phyloP scores from a whole-genome alignment of 2,113 vertebrate genomes.

The Larimichthys crocea region DNA sequence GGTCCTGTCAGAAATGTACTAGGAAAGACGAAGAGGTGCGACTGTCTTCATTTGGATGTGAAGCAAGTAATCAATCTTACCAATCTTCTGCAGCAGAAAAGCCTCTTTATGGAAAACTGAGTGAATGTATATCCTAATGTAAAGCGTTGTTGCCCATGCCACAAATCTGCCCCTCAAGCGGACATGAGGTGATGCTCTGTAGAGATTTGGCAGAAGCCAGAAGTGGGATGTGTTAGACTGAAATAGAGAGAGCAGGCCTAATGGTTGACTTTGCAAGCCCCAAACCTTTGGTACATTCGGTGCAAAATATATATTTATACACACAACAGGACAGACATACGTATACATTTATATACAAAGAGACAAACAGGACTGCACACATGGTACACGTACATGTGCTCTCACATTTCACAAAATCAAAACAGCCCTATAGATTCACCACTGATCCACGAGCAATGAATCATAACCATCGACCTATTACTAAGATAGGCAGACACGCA shows the following conservation, averaged over 20 bases:
- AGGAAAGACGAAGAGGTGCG: constrained; percentile 44
- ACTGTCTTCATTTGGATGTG: constrained; percentile 38
- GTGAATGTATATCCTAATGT: constrained; percentile 31
- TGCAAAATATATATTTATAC: constrained; percentile 84
- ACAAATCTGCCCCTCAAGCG: constrained; percentile 46
- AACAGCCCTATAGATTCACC: constrained; percentile 75
- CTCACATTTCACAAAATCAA: constrained; percentile 67
- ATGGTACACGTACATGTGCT: constrained; percentile 75
- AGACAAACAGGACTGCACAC: constrained; percentile 74
- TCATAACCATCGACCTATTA: constrained; percentile 61
- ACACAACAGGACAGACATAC: constrained; percentile 79
- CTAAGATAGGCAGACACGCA: constrained; percentile 72
- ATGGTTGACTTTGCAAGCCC: constrained; percentile 77
- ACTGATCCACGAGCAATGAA: constrained; percentile 51
- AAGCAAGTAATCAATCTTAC: constrained; percentile 43
- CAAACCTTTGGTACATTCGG: constrained; percentile 84
- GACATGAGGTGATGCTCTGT: constrained; percentile 53
- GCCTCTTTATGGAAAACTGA: constrained; percentile 50
- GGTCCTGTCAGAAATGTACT: constrained; percentile 62
- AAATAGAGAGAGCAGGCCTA: constrained; percentile 66
- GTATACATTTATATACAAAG: constrained; percentile 81
- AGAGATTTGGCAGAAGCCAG: constrained; percentile 34
- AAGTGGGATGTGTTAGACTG: constrained; percentile 55
- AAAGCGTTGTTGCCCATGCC: constrained; percentile 57
- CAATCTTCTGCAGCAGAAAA: constrained; percentile 53